phyloP scores from a whole-genome alignment of 2,113 vertebrate species.

The Pavo muticus region DNA sequence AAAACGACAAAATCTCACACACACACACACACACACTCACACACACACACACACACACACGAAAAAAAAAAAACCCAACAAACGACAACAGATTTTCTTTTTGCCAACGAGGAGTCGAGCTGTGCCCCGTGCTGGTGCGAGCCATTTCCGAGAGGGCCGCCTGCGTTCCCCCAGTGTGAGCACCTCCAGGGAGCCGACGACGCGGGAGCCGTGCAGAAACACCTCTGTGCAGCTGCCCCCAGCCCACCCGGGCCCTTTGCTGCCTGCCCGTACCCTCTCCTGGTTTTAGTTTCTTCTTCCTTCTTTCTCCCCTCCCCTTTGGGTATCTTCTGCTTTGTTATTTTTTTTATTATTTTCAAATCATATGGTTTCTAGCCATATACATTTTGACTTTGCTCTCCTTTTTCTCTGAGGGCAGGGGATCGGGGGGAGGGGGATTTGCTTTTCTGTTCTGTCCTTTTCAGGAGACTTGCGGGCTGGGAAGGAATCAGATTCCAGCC shows the following conservation, averaged over 20 bases:
- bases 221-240: not conserved
- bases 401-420: slow-evolving; percentile 28
- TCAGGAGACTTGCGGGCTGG: slow-evolving; percentile 26
- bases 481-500: slow-evolving; percentile 52
- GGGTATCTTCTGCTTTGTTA: not conserved
- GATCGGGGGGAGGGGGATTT: not conserved
- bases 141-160: slow-evolving; percentile 10
- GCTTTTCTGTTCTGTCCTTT: not conserved
- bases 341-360: not conserved
- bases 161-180: not conserved
- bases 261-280: slow-evolving; percentile 27
- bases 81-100: slow-evolving; percentile 47
- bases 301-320: not conserved
- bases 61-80: slow-evolving; percentile 28
- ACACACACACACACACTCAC: not conserved
- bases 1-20: not conserved
- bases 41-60: not conserved
- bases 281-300: not conserved
- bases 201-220: not conserved
- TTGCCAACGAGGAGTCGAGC: slow-evolving; percentile 76
- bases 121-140: slow-evolving; percentile 33
- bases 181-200: slow-evolving; percentile 10
- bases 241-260: not conserved
- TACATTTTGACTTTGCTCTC: slow-evolving; percentile 39
- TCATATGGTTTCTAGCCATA: slow-evolving; percentile 38